Evolutionary conservation across 2,113 vertebrate species (phyloP).

Genomic region (Oryzias curvinotus): DNA sequence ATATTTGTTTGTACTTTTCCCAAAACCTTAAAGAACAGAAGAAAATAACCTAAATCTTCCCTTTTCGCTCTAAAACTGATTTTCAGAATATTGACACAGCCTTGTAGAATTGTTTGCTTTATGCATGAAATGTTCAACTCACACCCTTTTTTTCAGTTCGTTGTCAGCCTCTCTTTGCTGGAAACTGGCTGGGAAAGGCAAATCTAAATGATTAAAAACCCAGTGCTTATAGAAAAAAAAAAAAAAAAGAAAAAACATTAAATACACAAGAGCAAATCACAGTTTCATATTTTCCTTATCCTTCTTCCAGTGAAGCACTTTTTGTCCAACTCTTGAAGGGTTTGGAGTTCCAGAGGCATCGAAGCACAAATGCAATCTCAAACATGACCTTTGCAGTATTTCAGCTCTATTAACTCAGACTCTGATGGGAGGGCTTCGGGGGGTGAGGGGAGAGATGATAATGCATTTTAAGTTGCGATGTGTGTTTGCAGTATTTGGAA

Average conservation of each 20-base stretch:
- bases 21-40: conserved; percentile 13
- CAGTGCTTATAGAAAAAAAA: conserved; percentile 1
- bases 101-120: too few relatives aligned
- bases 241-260: conserved; percentile 23
- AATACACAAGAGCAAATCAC: conserved; percentile 39
- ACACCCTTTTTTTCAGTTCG: too few relatives aligned
- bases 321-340: conserved; percentile 33
- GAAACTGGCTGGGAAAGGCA: too few relatives aligned
- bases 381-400: conserved; percentile 58
- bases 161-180: too few relatives aligned
- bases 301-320: conserved; percentile 35
- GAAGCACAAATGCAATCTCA: conserved; percentile 53
- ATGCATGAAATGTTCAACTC: too few relatives aligned
- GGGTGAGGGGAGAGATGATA: conserved; percentile 33
- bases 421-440: conserved; percentile 30
- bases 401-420: conserved; percentile 50
- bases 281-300: conserved; percentile 23
- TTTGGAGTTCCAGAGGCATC: conserved; percentile 35
- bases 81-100: too few relatives aligned
- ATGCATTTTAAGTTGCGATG: conserved; percentile 22
- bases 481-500: conserved; percentile 16
- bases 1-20: conserved; percentile 17
- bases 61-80: background rate
- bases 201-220: too few relatives aligned
- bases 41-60: conserved; percentile 6